These are phyloP conservation scores for Aphaenogaster rudis DNA, from an alignment of 1,140 invertebrate genomes.

Conservation along the genomic window DNA sequence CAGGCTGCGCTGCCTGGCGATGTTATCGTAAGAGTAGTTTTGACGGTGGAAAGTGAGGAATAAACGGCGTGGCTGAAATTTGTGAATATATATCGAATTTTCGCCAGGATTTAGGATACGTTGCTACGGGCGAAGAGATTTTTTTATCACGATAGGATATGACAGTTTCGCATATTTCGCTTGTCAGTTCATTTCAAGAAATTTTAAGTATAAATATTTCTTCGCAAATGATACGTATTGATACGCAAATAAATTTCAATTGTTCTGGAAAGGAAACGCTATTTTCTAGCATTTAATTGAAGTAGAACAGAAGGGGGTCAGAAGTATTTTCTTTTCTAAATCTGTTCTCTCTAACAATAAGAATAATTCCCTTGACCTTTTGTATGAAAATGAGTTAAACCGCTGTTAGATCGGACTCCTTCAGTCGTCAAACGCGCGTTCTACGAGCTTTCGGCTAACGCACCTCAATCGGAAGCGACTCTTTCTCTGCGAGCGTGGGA, in stretches of 20 bases:
- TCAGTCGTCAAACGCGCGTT: neutral
- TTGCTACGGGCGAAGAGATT: constrained; percentile 3
- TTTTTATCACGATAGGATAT: constrained; percentile 11
- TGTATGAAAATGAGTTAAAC: neutral
- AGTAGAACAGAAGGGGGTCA: neutral
- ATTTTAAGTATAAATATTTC: constrained; percentile 9
- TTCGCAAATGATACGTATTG: neutral
- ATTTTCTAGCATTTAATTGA: neutral
- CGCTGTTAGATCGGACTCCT: neutral
- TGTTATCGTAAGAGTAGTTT: constrained; percentile 60
- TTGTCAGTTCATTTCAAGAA: constrained; percentile 8
- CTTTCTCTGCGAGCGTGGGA: neutral
- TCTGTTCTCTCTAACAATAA: neutral
- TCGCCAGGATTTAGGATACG: constrained; percentile 20
- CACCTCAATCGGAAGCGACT: neutral
- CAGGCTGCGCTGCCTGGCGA: constrained; percentile 47
- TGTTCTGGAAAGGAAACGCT: neutral
- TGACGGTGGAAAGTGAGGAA: constrained; percentile 50
- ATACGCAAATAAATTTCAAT: neutral
- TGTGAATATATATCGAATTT: constrained; percentile 56
- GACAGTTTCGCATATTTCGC: neutral
- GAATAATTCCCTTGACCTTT: neutral
- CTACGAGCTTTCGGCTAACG: neutral
- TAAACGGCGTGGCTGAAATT: constrained; percentile 53
- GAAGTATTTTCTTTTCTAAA: neutral